phyloP scores from a whole-genome alignment of 2,888 invertebrate species.

The Meghimatium bilineatum region DNA sequence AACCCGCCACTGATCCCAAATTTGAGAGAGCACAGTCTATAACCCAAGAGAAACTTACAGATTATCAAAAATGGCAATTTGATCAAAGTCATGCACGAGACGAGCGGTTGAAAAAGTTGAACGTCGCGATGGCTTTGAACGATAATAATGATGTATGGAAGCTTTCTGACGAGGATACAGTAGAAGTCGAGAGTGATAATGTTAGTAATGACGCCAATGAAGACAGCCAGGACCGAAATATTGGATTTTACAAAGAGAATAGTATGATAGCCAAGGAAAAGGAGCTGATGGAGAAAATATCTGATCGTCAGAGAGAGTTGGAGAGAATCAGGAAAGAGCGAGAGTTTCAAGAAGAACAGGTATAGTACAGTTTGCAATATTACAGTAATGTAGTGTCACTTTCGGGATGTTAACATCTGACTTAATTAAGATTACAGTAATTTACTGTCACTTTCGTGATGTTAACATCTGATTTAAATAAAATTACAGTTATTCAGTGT shows the following conservation, averaged over 20 bases:
- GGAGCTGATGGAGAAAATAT: conserved; percentile 5
- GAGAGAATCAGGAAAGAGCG: conserved; percentile 19
- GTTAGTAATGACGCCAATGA: conserved; percentile 30
- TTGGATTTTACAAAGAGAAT: conserved; percentile 10
- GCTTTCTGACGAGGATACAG: conserved; percentile 7
- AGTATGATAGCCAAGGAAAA: conserved; percentile 20
- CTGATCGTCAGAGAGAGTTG: conserved; percentile 23
- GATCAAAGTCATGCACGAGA: conserved; percentile 64
- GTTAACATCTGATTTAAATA: too few relatives aligned
- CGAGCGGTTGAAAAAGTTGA: conserved; percentile 57
- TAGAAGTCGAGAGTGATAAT: not conserved
- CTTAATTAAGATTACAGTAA: too few relatives aligned
- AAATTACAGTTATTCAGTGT: too few relatives aligned
- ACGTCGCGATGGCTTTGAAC: not conserved
- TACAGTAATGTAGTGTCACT: too few relatives aligned
- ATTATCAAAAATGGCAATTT: conserved; percentile 71
- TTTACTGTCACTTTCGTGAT: too few relatives aligned
- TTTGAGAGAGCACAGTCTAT: not conserved
- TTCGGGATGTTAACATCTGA: too few relatives aligned
- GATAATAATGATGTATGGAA: conserved; percentile 44
- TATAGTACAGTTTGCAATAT: too few relatives aligned
- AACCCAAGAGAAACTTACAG: conserved; percentile 52
- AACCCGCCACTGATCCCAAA: not conserved
- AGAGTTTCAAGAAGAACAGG: conserved; percentile 11
- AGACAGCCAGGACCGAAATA: conserved; percentile 41